Percentiles rank a stretch among this genome's conserved stretches.
Conservation (phyloP, 2,797 vertebrate genomes). For the Scolopax bukidnonensis region DNA sequence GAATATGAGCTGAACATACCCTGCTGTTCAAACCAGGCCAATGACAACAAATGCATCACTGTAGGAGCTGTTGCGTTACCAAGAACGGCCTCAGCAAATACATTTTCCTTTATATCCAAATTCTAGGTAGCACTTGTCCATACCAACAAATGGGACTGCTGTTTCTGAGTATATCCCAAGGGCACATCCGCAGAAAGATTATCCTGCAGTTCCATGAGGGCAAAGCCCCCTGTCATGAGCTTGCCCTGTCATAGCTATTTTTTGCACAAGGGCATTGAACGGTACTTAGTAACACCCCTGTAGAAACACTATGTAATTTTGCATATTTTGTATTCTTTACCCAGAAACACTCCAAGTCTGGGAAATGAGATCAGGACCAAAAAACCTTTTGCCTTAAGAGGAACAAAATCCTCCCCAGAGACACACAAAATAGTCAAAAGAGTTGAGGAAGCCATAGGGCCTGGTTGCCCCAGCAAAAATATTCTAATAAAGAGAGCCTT, state of each 20-base stretch:
- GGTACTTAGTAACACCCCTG: neutral
- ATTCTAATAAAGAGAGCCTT: neutral
- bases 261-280: neutral
- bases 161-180: neutral
- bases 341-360: neutral
- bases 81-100: conserved; percentile 17
- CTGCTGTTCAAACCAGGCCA: neutral
- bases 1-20: neutral
- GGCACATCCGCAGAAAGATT: neutral
- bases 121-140: neutral
- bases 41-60: neutral
- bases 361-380: neutral
- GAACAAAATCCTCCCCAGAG: neutral
- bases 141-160: neutral
- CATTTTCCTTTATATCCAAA: neutral
- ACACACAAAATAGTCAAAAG: neutral
- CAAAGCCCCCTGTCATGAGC: neutral
- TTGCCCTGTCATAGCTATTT: neutral
- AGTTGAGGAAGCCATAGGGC: neutral
- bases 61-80: neutral
- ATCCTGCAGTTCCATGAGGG: neutral
- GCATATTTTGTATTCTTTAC: neutral
- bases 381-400: neutral
- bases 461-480: neutral
- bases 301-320: neutral